Evolutionary conservation across 2,888 invertebrate genomes (phyloP).

Genomic region (Dexiosoma caninum): DNA sequence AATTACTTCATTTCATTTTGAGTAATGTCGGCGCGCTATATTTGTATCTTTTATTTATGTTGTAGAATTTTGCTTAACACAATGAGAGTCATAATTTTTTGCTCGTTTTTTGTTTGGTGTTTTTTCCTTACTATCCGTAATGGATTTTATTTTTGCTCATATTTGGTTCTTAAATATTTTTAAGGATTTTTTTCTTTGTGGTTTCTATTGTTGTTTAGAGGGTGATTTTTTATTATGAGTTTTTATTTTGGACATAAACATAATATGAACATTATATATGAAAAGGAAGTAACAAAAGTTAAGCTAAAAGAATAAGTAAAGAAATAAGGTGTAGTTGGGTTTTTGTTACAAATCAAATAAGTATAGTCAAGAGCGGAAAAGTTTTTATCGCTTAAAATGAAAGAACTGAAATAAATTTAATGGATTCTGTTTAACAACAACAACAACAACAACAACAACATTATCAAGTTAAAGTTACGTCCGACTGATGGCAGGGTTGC

Average conservation of each 20-base stretch:
- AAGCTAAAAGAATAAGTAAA: not conserved
- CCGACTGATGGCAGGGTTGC: too few relatives aligned
- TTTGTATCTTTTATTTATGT: constrained; percentile 19
- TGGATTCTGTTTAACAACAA: constrained; percentile 3
- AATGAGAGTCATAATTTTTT: not conserved
- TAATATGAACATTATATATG: not conserved
- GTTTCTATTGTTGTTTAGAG: not conserved
- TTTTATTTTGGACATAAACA: not conserved
- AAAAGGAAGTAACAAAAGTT: not conserved
- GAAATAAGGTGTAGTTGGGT: not conserved
- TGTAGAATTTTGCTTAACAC: constrained; percentile 18
- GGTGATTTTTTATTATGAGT: constrained; percentile 13
- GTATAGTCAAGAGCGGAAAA: too few relatives aligned
- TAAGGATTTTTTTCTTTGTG: not conserved
- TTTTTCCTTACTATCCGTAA: constrained; percentile 1
- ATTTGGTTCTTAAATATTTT: not conserved
- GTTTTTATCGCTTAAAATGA: constrained; percentile 15
- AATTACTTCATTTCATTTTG: constrained; percentile 45
- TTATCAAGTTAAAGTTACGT: too few relatives aligned
- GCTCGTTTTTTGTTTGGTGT: too few relatives aligned
- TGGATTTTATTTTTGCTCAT: constrained; percentile 18
- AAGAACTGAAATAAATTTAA: not conserved
- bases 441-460: too few relatives aligned
- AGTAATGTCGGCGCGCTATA: constrained; percentile 36
- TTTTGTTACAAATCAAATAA: constrained; percentile 14